Evolutionary conservation across 2,113 vertebrate species (phyloP).

Genomic region (Podiceps cristatus): DNA sequence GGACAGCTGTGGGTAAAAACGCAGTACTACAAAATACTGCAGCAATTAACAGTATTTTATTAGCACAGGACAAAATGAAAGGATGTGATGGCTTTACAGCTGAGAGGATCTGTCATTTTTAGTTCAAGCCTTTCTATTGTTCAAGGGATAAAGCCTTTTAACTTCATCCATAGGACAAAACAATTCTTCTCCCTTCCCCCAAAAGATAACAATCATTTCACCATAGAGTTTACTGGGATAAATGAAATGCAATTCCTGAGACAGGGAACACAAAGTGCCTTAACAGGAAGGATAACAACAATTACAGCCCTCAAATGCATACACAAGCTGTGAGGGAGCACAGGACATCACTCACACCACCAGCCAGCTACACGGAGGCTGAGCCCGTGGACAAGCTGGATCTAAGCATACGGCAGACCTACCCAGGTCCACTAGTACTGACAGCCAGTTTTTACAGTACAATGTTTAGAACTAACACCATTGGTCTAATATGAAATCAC

Average conservation of each 20-base stretch:
- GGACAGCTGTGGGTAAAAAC: not conserved
- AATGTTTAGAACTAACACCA: not conserved
- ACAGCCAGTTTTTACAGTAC: not conserved
- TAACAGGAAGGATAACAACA: not conserved
- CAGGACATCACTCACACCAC: not conserved
- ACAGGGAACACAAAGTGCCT: not conserved
- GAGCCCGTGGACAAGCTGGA: not conserved
- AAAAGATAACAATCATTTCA: not conserved
- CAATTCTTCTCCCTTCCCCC: not conserved
- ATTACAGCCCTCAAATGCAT: not conserved
- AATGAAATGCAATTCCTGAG: not conserved
- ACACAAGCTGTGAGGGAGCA: not conserved
- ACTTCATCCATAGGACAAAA: not conserved
- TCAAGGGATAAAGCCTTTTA: not conserved
- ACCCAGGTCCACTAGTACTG: not conserved
- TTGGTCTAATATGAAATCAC: not conserved
- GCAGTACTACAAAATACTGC: not conserved
- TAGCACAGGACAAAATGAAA: not conserved
- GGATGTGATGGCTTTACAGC: not conserved
- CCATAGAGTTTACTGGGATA: not conserved
- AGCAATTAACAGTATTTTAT: not conserved
- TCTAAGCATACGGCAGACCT: not conserved
- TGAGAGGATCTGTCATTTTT: not conserved
- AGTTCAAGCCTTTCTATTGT: not conserved
- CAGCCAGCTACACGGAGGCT: accelerated